Evolutionary conservation across 1,140 invertebrate genomes (phyloP).

Genomic region (Tetragonula clypearis): DNA sequence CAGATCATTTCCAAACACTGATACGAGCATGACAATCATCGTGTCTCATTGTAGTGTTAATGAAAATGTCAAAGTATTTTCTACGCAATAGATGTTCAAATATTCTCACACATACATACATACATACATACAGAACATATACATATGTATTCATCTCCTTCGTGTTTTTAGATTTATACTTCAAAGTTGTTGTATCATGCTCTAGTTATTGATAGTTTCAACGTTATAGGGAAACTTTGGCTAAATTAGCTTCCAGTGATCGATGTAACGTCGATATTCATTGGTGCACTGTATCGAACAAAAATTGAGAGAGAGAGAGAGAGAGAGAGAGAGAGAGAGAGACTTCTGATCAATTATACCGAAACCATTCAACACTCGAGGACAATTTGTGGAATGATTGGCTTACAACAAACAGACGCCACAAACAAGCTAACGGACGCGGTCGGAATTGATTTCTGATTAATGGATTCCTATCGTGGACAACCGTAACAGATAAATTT

Average conservation of each 20-base stretch:
- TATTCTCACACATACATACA: no score
- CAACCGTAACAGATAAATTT: slow-evolving; percentile 13
- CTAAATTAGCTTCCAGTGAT: not conserved
- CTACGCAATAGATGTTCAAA: no score
- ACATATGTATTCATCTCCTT: no score
- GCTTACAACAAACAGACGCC: slow-evolving; percentile 19
- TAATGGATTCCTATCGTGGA: slow-evolving; percentile 17
- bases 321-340: no score
- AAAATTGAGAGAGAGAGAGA: not conserved
- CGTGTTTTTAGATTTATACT: no score
- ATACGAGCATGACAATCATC: no score
- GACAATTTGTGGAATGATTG: slow-evolving; percentile 13
- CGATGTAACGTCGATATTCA: not conserved
- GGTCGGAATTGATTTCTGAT: slow-evolving; percentile 15
- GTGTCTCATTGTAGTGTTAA: no score
- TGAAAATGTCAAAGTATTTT: no score
- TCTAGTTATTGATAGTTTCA: not conserved
- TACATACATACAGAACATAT: no score
- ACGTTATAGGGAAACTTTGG: not conserved
- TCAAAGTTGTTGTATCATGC: no score
- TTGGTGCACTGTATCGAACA: not conserved
- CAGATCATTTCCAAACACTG: no score
- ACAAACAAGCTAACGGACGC: slow-evolving; percentile 1
- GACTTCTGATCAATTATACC: slow-evolving; percentile 15
- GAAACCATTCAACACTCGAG: not conserved